Evolutionary conservation across 2,888 invertebrate species (phyloP).

Genomic region (Leistus spinibarbis): DNA sequence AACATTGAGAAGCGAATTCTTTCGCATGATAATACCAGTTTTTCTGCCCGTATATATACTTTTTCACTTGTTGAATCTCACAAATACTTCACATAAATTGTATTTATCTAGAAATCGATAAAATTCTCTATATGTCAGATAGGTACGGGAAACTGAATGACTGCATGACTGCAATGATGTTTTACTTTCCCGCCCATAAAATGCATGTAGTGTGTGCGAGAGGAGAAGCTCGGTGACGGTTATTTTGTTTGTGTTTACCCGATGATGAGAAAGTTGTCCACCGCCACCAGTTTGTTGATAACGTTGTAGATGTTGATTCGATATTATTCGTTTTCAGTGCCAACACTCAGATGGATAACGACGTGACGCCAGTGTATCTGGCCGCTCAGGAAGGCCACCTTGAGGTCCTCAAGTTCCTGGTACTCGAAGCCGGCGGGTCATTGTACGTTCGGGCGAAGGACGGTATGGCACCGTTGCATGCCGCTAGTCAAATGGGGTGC

Average conservation of each 20-base stretch:
- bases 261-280: constrained; percentile 8
- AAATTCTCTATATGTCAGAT: neutral
- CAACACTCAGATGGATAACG: constrained; percentile 91
- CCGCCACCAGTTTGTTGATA: neutral
- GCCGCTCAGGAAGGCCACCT: constrained; percentile 89
- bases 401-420: constrained; percentile 83
- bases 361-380: constrained; percentile 87
- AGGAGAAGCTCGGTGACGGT: neutral
- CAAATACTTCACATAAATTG: neutral
- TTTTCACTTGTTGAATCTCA: neutral
- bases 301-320: constrained; percentile 12
- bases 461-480: constrained; percentile 90
- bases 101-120: neutral
- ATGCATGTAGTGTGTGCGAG: neutral
- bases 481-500: constrained; percentile 89
- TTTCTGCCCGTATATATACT: too few relatives aligned
- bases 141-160: neutral
- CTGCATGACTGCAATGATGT: neutral
- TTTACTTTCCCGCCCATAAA: constrained; percentile 25
- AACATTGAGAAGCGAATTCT: neutral
- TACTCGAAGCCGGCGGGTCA: constrained; percentile 81
- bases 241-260: neutral
- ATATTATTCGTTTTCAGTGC: constrained; percentile 63
- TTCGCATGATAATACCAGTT: neutral
- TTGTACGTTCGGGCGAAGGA: constrained; percentile 84